Evolutionary conservation across 30 jellyfish, hydroid and myxozoan species (phyloP), one percentile per base, ranked within the genome.

Genomic region (Mastigias papua): DNA sequence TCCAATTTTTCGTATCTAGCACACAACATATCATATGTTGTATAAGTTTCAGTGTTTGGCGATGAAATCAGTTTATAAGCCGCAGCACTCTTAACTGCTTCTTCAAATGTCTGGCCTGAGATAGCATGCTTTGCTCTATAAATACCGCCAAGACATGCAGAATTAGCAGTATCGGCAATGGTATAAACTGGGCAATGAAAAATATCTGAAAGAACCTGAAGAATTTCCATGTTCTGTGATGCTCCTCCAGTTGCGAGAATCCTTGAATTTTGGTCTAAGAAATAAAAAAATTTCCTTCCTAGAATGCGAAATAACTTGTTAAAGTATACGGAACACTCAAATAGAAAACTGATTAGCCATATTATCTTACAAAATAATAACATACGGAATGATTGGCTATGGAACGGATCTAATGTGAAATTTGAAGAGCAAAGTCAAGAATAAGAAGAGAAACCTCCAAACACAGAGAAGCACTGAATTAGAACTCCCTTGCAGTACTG

Each of bases 241-340:
- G 98, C 98, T 2, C 98, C 98, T 27, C 98, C 98, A 4, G 98
- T 93, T 76, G 97, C 98, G 46, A 93, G n/a, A 21, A 93, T 88
- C 27, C 96, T 67, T 37, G 98, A 75, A n/a, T 30, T 85, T 68
- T 66, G 58, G 70, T 60, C 91, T 81, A 49, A 23, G 42, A 80
- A 48, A 35, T 20, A 20, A 73, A 23, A 26, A 42, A 42, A 42
- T 42, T 4, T 42, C 13, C 13, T 8, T 42, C 7, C 13, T 42
- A 42, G n/a, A n/a, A n/a, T n/a, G n/a, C n/a, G n/a, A n/a, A n/a
- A n/a, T n/a, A n/a, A n/a, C n/a, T n/a, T n/a, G n/a, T n/a, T n/a
- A n/a, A n/a, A n/a, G n/a, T n/a, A n/a, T n/a, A n/a, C n/a, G n/a
- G n/a, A n/a, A n/a, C n/a, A n/a, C n/a, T n/a, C n/a, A n/a, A n/a